Evolutionary conservation across 2,888 invertebrate species (phyloP).

Genomic region (Tetanocera ferruginea): DNA sequence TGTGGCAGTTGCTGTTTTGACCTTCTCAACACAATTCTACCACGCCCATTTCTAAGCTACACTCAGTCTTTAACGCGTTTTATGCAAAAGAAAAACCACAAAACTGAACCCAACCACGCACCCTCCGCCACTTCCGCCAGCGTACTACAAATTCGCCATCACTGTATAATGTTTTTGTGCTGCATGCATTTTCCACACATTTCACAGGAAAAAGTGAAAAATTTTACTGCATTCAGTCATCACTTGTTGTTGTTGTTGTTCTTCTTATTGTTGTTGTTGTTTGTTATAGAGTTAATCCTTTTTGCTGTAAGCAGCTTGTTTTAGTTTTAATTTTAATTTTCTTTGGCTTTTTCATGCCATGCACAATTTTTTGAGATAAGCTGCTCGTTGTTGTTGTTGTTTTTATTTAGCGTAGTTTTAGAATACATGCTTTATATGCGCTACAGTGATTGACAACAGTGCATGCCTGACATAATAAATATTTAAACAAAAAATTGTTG

Average conservation of each 20-base stretch:
- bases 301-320: conserved; percentile 29
- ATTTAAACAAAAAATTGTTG: background rate
- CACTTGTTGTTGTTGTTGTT: background rate
- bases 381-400: background rate
- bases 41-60: too few species aligned
- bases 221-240: conserved; percentile 3
- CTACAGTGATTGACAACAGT: background rate
- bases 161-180: background rate
- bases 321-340: background rate
- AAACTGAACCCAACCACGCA: background rate
- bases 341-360: background rate
- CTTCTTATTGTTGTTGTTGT: background rate
- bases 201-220: background rate
- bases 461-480: background rate
- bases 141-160: background rate
- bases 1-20: background rate
- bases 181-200: background rate
- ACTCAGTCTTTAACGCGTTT: background rate
- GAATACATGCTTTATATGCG: too few species aligned
- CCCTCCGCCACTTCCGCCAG: background rate
- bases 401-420: background rate
- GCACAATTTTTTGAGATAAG: conserved; percentile 22
- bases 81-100: background rate
- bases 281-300: conserved; percentile 9
- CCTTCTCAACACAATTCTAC: background rate